Conservation (phyloP, 2,113 vertebrate species). For the Platysternon megacephalum region DNA sequence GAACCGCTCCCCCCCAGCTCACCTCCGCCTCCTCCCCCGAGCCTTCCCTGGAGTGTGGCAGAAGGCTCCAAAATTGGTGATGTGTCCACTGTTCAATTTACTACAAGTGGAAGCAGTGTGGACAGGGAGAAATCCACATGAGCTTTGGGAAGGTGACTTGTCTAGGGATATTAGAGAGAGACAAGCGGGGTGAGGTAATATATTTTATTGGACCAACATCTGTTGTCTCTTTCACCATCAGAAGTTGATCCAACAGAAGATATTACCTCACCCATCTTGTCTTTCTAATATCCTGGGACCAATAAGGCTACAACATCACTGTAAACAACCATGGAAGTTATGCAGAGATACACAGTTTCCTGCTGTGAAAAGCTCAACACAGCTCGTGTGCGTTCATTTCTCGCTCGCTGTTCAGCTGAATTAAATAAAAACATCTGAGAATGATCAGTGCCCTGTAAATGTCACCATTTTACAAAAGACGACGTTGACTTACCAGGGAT, state of each 20-base stretch:
- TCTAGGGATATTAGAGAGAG: background rate
- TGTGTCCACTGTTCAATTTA: background rate
- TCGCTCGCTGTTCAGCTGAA: slow-evolving; percentile 61
- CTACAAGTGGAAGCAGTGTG: background rate
- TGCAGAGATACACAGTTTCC: slow-evolving; percentile 48
- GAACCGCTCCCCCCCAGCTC: no score
- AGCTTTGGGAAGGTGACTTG: background rate
- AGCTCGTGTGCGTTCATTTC: slow-evolving; percentile 47
- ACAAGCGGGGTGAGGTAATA: background rate
- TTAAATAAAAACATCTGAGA: slow-evolving; percentile 76
- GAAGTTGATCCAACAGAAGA: background rate
- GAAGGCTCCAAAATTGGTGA: slow-evolving; percentile 8
- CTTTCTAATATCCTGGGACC: background rate
- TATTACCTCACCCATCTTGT: background rate
- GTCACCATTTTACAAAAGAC: slow-evolving; percentile 59
- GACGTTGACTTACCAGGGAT: slow-evolving; percentile 69
- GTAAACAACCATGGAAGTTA: background rate
- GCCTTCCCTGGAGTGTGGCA: background rate
- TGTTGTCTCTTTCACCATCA: background rate
- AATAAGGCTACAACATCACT: background rate
- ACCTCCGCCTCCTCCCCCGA: no score
- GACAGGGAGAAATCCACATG: background rate
- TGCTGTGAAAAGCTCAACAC: slow-evolving; percentile 49
- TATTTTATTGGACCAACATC: background rate
- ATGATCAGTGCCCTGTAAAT: slow-evolving; percentile 54